phyloP scores from a whole-genome alignment of 2,797 vertebrate species.

The Amblyraja radiata region DNA sequence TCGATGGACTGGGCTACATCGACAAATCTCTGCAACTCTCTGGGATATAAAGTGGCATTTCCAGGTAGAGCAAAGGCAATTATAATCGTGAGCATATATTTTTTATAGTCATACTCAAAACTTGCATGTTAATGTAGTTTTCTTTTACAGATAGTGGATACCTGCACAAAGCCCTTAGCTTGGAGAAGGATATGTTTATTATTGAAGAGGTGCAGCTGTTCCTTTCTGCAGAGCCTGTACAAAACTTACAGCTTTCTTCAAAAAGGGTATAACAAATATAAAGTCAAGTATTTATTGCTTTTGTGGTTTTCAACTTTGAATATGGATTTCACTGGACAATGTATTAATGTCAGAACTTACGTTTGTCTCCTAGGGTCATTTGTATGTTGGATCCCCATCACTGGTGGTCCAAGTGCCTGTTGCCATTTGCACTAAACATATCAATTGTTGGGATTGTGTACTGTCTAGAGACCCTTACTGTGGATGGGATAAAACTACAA shows the following conservation, averaged over 20 bases:
- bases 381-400: constrained; percentile 60
- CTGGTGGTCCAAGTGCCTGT: constrained; percentile 61
- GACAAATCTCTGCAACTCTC: background rate
- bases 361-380: constrained; percentile 51
- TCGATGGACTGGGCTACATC: no score
- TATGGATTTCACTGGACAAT: background rate
- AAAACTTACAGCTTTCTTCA: constrained; percentile 57
- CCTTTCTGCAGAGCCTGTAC: constrained; percentile 50
- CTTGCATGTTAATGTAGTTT: background rate
- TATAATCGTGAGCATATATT: background rate
- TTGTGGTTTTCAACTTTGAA: background rate
- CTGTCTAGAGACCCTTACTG: constrained; percentile 69
- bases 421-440: constrained; percentile 55
- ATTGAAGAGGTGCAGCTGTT: constrained; percentile 68
- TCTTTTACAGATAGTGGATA: constrained; percentile 60
- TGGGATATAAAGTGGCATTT: no score
- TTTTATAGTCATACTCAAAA: background rate
- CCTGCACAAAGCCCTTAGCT: constrained; percentile 67
- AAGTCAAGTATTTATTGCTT: background rate
- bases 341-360: background rate
- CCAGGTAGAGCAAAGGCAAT: background rate
- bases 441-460: constrained; percentile 61
- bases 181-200: constrained; percentile 61
- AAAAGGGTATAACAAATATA: constrained; percentile 51
- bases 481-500: constrained; percentile 51